These are phyloP conservation scores for Sorex araneus DNA, from an alignment of 2,113 vertebrate species.

Conservation along the genomic window DNA sequence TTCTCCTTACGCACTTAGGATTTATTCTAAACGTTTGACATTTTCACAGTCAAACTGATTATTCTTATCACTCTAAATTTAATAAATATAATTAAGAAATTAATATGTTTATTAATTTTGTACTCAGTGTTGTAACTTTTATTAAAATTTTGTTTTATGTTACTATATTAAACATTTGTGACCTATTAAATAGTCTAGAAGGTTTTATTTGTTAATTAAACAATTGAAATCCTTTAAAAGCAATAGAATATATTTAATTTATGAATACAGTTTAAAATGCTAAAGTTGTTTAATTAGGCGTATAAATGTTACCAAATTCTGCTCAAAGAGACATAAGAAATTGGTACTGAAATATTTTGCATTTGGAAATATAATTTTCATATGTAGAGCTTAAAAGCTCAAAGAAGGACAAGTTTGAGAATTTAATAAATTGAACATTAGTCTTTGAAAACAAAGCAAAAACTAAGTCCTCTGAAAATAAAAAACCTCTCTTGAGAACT, in stretches of 20 bases:
- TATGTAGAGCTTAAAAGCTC: constrained; percentile 57
- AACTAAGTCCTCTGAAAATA: constrained; percentile 44
- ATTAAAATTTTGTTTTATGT: constrained; percentile 5
- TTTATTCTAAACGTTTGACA: constrained; percentile 33
- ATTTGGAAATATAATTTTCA: constrained; percentile 73
- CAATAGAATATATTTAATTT: constrained; percentile 74
- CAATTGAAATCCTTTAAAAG: constrained; percentile 66
- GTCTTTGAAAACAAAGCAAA: constrained; percentile 70
- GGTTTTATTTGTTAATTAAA: constrained; percentile 79
- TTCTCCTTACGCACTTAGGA: neutral
- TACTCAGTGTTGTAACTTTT: neutral
- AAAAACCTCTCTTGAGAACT: constrained; percentile 28
- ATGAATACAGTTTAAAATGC: constrained; percentile 61
- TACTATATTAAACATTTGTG: constrained; percentile 58
- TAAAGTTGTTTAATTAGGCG: constrained; percentile 74
- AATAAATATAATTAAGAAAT: constrained; percentile 27
- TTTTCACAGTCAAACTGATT: neutral
- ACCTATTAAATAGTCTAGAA: constrained; percentile 62
- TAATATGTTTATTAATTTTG: constrained; percentile 49
- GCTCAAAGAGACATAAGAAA: constrained; percentile 53
- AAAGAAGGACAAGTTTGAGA: constrained; percentile 48
- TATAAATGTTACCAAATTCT: constrained; percentile 64
- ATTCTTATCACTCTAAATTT: constrained; percentile 49
- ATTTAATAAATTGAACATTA: constrained; percentile 75
- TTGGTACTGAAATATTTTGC: constrained; percentile 47